phyloP scores from a whole-genome alignment of 2,888 invertebrate species.

The Papilio elwesi region DNA sequence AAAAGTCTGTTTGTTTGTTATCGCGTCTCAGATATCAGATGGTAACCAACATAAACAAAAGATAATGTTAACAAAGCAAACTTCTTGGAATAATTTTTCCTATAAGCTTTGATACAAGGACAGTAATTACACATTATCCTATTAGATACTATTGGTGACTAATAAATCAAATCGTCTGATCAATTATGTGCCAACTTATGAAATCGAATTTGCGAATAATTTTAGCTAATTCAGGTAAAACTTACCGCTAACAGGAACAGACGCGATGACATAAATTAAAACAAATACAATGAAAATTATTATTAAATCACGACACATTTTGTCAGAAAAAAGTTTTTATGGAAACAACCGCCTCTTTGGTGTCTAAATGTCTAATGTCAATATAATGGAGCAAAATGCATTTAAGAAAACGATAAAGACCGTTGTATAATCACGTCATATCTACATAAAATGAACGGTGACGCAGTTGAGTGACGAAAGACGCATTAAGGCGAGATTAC shows the following conservation, averaged over 20 bases:
- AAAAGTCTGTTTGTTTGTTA: too few relatives aligned
- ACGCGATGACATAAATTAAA: not conserved
- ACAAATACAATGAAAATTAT: conserved; percentile 6
- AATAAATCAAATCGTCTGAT: too few relatives aligned
- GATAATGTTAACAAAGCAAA: too few relatives aligned
- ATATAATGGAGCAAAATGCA: conserved; percentile 27
- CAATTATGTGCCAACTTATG: too few relatives aligned
- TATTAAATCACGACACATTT: conserved; percentile 12
- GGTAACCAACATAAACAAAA: too few relatives aligned
- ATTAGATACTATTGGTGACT: too few relatives aligned
- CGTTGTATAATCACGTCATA: conserved; percentile 37
- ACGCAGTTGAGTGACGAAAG: conserved; percentile 33
- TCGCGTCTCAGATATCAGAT: too few relatives aligned
- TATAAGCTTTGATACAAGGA: too few relatives aligned
- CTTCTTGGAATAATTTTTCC: too few relatives aligned
- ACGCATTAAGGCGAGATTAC: not conserved
- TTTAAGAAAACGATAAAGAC: conserved; percentile 16
- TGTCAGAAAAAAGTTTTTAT: not conserved
- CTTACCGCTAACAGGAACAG: conserved; percentile 11
- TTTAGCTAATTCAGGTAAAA: not conserved
- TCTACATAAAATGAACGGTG: conserved; percentile 32
- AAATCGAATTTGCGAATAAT: too few relatives aligned
- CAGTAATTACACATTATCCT: too few relatives aligned
- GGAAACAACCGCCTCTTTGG: conserved; percentile 12
- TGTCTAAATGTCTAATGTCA: conserved; percentile 35